Conservation (phyloP, 2,888 invertebrate genomes). For the Fabriciana adippe region DNA sequence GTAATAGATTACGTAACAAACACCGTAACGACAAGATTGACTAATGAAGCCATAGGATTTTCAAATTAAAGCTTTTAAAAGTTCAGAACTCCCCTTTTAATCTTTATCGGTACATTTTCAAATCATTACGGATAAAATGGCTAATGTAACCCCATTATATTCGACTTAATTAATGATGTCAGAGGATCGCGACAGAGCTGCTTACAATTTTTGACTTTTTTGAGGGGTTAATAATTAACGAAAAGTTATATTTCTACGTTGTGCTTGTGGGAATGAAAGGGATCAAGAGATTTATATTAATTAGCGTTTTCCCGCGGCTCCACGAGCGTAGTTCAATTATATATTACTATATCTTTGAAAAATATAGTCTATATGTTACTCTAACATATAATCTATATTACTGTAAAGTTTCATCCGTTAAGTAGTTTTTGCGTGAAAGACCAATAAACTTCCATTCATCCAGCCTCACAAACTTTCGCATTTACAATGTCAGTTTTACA, state of each 20-base stretch:
- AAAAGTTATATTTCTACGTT: neutral
- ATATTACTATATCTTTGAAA: too few relatives aligned
- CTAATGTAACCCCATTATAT: conserved; percentile 28
- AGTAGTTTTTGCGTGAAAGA: too few relatives aligned
- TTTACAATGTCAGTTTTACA: too few relatives aligned
- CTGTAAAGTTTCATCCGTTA: too few relatives aligned
- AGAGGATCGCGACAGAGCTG: conserved; percentile 26
- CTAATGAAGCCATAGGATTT: conserved; percentile 2
- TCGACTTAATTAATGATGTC: conserved; percentile 31
- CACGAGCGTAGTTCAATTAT: neutral
- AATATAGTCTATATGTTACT: too few relatives aligned
- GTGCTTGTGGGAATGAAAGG: too few relatives aligned
- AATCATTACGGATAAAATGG: conserved; percentile 29
- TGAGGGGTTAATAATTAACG: conserved; percentile 22
- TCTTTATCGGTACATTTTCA: conserved; percentile 21
- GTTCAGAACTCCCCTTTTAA: conserved; percentile 4
- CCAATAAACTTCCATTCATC: too few relatives aligned
- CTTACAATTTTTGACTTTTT: conserved; percentile 27
- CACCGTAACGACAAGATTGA: neutral
- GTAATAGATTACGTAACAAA: too few relatives aligned
- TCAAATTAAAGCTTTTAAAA: conserved; percentile 8
- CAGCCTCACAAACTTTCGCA: too few relatives aligned
- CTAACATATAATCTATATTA: too few relatives aligned
- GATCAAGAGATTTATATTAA: too few relatives aligned
- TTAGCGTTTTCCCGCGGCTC: neutral